These are phyloP conservation scores for Trissolcus basalis DNA, from an alignment of 1,140 invertebrate genomes.

Conservation along the genomic window DNA sequence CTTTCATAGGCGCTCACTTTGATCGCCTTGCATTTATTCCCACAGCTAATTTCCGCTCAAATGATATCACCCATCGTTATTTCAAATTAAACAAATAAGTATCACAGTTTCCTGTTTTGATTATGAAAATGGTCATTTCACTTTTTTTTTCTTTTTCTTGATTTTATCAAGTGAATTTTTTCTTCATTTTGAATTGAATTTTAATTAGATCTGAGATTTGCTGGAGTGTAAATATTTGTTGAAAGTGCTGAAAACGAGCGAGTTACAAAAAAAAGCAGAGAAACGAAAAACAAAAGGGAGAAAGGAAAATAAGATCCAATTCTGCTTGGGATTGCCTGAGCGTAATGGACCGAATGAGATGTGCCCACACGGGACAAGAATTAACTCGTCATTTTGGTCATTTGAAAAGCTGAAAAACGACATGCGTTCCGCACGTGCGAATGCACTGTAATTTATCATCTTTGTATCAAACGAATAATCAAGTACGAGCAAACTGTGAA, in stretches of 20 bases:
- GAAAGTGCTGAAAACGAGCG: no score
- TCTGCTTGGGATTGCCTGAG: constrained; percentile 8
- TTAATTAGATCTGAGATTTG: no score
- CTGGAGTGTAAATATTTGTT: no score
- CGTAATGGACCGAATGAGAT: constrained; percentile 18
- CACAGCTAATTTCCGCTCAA: constrained; percentile 31
- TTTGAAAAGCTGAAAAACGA: constrained; percentile 35
- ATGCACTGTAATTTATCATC: constrained; percentile 35
- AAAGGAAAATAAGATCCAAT: constrained; percentile 41
- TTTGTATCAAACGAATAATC: constrained; percentile 21
- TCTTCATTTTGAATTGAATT: no score
- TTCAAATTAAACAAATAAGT: no score
- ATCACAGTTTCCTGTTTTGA: no score
- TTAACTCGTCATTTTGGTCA: constrained; percentile 45
- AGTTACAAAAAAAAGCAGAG: no score
- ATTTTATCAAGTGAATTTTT: no score
- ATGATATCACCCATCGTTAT: no score
- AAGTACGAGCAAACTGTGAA: not conserved
- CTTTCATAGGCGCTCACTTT: constrained; percentile 16
- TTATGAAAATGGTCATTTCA: not conserved
- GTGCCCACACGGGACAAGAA: constrained; percentile 14
- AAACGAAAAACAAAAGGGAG: no score
- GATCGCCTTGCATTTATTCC: constrained; percentile 9
- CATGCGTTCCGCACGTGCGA: constrained; percentile 19
- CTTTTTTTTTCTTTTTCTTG: no score